Base-by-base conservation (phyloP, 2,113 vertebrate genomes). In the Pollimyrus isidori region DNA sequence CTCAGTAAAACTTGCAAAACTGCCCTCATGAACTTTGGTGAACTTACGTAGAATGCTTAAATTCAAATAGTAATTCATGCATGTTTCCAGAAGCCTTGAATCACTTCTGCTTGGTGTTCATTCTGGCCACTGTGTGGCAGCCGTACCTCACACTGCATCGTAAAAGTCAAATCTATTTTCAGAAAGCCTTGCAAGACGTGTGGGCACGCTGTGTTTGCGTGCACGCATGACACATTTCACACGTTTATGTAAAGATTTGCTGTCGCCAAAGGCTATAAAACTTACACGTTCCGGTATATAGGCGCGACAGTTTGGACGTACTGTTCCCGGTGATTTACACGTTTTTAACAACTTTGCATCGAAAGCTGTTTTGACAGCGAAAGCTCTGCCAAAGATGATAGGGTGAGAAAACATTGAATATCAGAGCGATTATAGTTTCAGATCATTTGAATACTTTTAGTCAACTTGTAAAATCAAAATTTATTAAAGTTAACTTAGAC, bases 281-380 rank as follows among this genome's bases (percentile, higher is more conserved):
- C 46, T 50, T 49, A 50, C 83, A 49, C 48, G 35, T 80, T 80
- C 39, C 35, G 73, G 35, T 80, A 42, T 80, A 80, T 80, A 80
- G 73, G 73, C 73, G 15, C 83, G 21, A 48, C 83, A 86, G 48
- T 86, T 86, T 86, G 83, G 83, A 86, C 45, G 83, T 86, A 30
- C 83, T 86, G 83, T 86, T 86, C 83, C 45, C 83, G 48, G 83
- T 49, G 83, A 86, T 86, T 86, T 86, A 86, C 83, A 86, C 83
- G 45, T 49, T 48, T 86, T 86, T 50, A 50, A 86, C 82, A 85
- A 45, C 46, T 45, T 85, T 2, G 23, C 83, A 86, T 86, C n/a
- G 45, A 86, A 86, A 49, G 83, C 45, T 48, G 45, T 48, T 86
- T 86, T 50, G 50, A 86, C 83, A 86, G 73, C 83, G 45, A 86